Conservation (phyloP, 2,113 vertebrate genomes). For the Rhynchopsitta pachyrhyncha region DNA sequence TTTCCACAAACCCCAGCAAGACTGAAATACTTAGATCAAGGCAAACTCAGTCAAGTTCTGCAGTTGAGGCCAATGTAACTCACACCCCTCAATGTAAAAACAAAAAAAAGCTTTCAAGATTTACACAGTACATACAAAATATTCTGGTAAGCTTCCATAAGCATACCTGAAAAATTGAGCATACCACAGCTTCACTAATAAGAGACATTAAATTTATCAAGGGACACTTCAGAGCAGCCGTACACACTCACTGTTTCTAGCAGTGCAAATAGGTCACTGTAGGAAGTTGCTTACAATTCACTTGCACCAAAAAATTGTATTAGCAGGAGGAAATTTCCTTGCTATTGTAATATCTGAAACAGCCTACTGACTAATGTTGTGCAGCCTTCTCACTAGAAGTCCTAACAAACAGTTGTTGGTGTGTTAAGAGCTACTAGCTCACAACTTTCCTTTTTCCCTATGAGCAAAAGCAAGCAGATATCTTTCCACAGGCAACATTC, state of each 20-base stretch:
- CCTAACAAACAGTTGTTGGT: neutral
- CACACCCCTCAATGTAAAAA: neutral
- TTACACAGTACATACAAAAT: neutral
- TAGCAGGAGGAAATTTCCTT: neutral
- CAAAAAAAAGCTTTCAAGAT: neutral
- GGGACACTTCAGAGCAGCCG: neutral
- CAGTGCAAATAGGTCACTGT: neutral
- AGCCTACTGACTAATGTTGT: neutral
- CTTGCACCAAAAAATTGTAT: accelerated
- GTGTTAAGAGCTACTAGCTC: neutral
- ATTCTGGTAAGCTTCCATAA: neutral
- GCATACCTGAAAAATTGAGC: neutral
- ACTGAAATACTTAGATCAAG: neutral
- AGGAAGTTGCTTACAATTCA: neutral
- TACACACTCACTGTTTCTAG: neutral
- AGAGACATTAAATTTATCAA: neutral
- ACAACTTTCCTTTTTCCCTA: neutral
- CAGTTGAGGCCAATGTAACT: neutral
- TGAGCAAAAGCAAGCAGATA: neutral
- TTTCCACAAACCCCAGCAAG: neutral
- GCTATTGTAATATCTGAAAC: neutral
- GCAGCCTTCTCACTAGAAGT: neutral
- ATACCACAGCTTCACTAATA: neutral
- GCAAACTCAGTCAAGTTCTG: neutral
- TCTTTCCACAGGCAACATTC: neutral